Conservation (phyloP, 2,888 invertebrate species). For the Macrosoma leucophasiata region DNA sequence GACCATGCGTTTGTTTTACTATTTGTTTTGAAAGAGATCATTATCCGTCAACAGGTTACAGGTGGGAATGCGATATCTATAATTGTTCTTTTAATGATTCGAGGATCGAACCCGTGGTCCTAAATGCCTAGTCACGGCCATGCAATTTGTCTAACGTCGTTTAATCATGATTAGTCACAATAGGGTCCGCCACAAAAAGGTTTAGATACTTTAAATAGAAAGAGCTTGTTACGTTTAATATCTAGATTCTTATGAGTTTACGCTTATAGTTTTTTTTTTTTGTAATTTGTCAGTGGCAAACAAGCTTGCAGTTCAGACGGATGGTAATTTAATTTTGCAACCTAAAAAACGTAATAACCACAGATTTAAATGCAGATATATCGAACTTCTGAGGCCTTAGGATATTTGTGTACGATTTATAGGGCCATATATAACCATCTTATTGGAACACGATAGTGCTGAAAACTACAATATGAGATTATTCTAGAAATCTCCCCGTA, state of each 20-base stretch:
- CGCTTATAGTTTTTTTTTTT: slow-evolving; percentile 9
- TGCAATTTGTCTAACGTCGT: slow-evolving; percentile 76
- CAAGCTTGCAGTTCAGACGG: too few relatives aligned
- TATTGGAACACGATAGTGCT: too few relatives aligned
- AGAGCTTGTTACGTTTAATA: slow-evolving; percentile 42
- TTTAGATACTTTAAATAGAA: slow-evolving; percentile 56
- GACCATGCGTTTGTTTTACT: slow-evolving; percentile 46
- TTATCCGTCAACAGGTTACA: slow-evolving; percentile 70
- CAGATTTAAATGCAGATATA: too few relatives aligned
- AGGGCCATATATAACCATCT: too few relatives aligned
- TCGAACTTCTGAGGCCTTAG: too few relatives aligned
- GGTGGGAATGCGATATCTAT: slow-evolving; percentile 72
- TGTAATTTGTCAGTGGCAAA: slow-evolving; percentile 7
- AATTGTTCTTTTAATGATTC: slow-evolving; percentile 75
- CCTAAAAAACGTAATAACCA: too few relatives aligned
- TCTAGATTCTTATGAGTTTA: slow-evolving; percentile 10
- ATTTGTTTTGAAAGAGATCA: slow-evolving; percentile 70
- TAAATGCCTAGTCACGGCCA: slow-evolving; percentile 73
- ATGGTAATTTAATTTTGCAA: too few relatives aligned
- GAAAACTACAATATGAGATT: too few relatives aligned
- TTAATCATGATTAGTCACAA: slow-evolving; percentile 76
- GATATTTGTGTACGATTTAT: too few relatives aligned
- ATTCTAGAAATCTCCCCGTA: too few relatives aligned
- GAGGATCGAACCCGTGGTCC: slow-evolving; percentile 56
- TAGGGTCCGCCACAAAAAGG: slow-evolving; percentile 63